phyloP scores from a whole-genome alignment of 1,140 invertebrate species.

The Drosophila pallidifrons region DNA sequence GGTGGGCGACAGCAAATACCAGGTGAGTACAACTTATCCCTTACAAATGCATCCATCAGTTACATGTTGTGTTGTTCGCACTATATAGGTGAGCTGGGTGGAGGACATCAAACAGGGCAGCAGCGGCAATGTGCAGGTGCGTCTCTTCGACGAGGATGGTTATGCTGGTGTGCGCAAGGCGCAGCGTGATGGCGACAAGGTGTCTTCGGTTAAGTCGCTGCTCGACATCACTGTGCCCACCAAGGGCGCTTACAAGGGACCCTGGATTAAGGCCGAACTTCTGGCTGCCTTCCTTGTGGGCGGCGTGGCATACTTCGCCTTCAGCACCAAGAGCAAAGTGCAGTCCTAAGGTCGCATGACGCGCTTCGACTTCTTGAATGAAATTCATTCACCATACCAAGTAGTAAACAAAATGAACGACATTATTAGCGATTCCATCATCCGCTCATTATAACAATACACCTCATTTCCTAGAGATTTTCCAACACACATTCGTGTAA shows the following conservation, averaged over 20 bases:
- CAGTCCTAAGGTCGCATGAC: conserved; percentile 58
- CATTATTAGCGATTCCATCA: conserved; percentile 28
- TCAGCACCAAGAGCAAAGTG: conserved; percentile 93
- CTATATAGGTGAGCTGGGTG: conserved; percentile 94
- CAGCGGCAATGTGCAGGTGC: conserved; percentile 92
- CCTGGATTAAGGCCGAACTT: conserved; percentile 96
- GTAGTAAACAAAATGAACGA: conserved; percentile 59
- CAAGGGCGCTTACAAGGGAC: conserved; percentile 95
- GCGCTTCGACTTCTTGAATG: conserved; percentile 65
- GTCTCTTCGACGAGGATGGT: conserved; percentile 95
- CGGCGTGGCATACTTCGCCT: conserved; percentile 94
- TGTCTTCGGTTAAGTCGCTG: conserved; percentile 89
- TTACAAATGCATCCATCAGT: too few relatives aligned
- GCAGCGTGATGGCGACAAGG: conserved; percentile 89
- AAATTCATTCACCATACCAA: conserved; percentile 81
- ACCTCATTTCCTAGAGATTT: conserved; percentile 34
- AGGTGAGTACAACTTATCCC: conserved; percentile 50
- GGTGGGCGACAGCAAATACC: conserved; percentile 86
- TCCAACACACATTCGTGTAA: conserved; percentile 35
- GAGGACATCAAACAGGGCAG: conserved; percentile 93
- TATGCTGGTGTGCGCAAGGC: conserved; percentile 93
- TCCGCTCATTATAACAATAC: background rate
- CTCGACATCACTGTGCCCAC: conserved; percentile 91
- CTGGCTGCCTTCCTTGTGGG: conserved; percentile 92
- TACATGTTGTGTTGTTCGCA: background rate